phyloP scores from a whole-genome alignment of 2,797 vertebrate species.

The Capromys pilorides region DNA sequence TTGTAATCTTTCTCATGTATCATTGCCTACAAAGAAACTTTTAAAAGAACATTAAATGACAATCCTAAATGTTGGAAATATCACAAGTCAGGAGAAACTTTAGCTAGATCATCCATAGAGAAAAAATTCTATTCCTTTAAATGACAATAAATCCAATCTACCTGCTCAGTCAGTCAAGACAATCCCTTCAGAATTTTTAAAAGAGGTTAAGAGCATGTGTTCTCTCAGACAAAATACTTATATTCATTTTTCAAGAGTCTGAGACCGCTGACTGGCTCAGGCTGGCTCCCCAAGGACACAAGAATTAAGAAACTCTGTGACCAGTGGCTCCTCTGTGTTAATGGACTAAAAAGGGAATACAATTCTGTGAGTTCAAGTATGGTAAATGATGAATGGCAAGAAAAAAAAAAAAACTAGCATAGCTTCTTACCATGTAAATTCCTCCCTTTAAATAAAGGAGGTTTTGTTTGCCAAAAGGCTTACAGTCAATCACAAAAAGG shows the following conservation, averaged over 20 bases:
- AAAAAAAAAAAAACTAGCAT: not conserved
- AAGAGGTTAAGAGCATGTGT: not conserved
- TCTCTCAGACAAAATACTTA: not conserved
- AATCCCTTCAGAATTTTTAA: constrained; percentile 9
- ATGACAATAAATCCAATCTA: constrained; percentile 21
- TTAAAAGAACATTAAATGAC: constrained; percentile 40
- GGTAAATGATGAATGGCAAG: constrained; percentile 44
- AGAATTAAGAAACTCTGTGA: constrained; percentile 36
- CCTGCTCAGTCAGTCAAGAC: constrained; percentile 2
- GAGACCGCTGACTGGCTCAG: not conserved
- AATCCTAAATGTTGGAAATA: constrained; percentile 37
- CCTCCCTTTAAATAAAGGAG: constrained; percentile 60
- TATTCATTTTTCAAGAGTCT: not conserved
- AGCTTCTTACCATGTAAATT: constrained; percentile 36
- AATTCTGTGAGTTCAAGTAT: not conserved
- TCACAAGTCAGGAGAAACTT: constrained; percentile 3
- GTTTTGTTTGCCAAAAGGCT: not conserved
- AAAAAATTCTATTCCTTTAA: constrained; percentile 6
- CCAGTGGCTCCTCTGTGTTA: not conserved
- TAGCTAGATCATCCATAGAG: constrained; percentile 9
- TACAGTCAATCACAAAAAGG: constrained; percentile 48
- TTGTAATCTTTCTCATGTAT: not conserved
- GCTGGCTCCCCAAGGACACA: not conserved
- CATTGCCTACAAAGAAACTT: not conserved
- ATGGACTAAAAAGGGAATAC: constrained; percentile 21